These are phyloP conservation scores for Pantala flavescens DNA, from an alignment of 1,140 invertebrate genomes.

Conservation along the genomic window DNA sequence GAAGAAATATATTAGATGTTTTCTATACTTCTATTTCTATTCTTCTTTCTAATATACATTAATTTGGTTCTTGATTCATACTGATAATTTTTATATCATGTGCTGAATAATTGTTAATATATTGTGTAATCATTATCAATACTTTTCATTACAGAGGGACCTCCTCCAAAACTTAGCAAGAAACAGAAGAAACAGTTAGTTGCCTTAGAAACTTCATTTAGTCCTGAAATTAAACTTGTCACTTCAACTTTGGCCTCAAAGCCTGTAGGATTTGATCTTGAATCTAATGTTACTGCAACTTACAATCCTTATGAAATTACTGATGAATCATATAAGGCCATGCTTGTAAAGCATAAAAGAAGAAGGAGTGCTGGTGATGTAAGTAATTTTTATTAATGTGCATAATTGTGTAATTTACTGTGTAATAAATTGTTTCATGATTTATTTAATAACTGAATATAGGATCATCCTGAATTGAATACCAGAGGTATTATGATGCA, in stretches of 20 bases:
- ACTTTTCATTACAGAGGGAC: constrained; percentile 41
- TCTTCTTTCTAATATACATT: too few species aligned
- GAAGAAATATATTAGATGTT: too few species aligned
- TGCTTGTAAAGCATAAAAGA: constrained; percentile 53
- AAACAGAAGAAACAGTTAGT: constrained; percentile 38
- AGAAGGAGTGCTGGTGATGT: constrained; percentile 46
- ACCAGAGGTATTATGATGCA: constrained; percentile 45
- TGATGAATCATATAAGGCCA: constrained; percentile 55
- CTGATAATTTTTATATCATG: too few species aligned
- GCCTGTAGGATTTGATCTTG: constrained; percentile 36
- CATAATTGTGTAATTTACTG: background rate
- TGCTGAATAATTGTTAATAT: too few species aligned
- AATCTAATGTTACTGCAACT: constrained; percentile 32
- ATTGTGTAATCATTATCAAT: too few species aligned
- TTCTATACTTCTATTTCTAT: too few species aligned
- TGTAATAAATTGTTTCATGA: too few species aligned
- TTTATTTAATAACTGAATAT: constrained; percentile 18
- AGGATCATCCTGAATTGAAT: constrained; percentile 47
- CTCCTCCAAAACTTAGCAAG: constrained; percentile 36
- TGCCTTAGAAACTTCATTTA: constrained; percentile 34
- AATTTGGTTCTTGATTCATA: too few species aligned
- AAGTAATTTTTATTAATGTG: constrained; percentile 22
- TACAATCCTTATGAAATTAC: constrained; percentile 46
- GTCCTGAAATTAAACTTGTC: constrained; percentile 39
- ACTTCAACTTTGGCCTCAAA: constrained; percentile 36